A percentile compares a stretch with the other conserved stretches of the same genome.
These are phyloP conservation scores for Saguinus midas DNA, from an alignment of 2,113 vertebrate species.

Conservation along the genomic window DNA sequence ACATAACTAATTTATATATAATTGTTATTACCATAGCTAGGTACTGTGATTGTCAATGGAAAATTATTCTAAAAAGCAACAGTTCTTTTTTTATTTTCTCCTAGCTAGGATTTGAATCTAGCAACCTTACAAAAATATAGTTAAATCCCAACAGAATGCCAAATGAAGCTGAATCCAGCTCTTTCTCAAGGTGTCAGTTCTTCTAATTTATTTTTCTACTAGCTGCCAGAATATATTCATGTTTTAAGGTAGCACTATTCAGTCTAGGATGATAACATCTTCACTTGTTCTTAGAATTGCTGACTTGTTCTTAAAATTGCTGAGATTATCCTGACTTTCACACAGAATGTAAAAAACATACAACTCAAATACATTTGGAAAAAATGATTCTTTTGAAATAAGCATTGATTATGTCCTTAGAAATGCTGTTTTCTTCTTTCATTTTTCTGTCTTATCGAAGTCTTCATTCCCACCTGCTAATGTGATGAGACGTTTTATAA, in stretches of 20 bases:
- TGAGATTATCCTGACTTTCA: constrained; percentile 5
- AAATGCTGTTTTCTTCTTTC: not conserved
- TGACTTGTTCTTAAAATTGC: not conserved
- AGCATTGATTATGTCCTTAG: not conserved
- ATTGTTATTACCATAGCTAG: not conserved
- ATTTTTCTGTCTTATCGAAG: not conserved
- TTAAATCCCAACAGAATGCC: not conserved
- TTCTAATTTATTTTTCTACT: not conserved
- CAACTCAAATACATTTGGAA: not conserved
- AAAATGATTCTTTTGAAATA: not conserved
- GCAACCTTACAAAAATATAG: not conserved
- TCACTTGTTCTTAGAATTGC: not conserved
- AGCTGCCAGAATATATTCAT: not conserved
- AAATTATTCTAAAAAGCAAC: not conserved
- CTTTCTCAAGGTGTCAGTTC: not conserved
- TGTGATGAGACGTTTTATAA: not conserved
- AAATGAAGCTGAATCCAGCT: not conserved
- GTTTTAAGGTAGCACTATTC: not conserved
- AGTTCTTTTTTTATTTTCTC: not conserved
- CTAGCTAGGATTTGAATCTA: not conserved
- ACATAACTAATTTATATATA: not conserved
- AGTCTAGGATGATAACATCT: not conserved
- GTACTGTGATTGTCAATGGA: not conserved
- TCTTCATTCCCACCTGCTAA: not conserved
- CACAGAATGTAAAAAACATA: not conserved